Percentiles rank a stretch among this genome's conserved stretches.
phyloP scores from a whole-genome alignment of 1,140 invertebrate genomes.

The Geopemphigus sp. region DNA sequence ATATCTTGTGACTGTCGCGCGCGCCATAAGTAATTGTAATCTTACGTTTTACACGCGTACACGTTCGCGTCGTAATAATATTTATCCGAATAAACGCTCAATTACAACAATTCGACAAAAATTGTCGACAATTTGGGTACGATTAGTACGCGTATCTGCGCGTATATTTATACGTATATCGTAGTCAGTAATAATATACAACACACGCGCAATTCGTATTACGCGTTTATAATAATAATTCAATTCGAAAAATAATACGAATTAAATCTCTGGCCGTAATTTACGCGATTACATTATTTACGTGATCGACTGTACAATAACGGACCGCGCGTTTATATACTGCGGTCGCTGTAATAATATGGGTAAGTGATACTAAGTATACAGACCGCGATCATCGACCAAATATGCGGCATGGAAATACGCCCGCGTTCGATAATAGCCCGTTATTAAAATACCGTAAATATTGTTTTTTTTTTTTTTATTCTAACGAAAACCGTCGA shows the following conservation, averaged over 20 bases:
- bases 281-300: constrained; percentile 2
- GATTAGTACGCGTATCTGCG: too few species aligned
- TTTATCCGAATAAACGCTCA: too few species aligned
- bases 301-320: constrained; percentile 11
- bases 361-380: too few species aligned
- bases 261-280: neutral
- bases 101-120: too few species aligned
- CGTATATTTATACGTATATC: too few species aligned
- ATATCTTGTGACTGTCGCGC: too few species aligned
- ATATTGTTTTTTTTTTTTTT: constrained; percentile 10
- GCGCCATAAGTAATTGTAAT: too few species aligned
- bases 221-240: neutral
- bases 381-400: neutral
- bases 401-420: too few species aligned
- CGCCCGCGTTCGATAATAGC: neutral
- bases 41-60: too few species aligned
- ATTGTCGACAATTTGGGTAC: too few species aligned
- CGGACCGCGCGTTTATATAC: neutral
- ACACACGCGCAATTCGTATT: neutral
- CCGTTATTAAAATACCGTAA: constrained; percentile 26
- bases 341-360: neutral
- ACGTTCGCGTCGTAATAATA: too few species aligned
- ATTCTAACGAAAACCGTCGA: neutral
- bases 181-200: too few species aligned
- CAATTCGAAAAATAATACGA: neutral